Conservation (phyloP, 2,113 vertebrate genomes). For the Gallinago paraguaiae region DNA sequence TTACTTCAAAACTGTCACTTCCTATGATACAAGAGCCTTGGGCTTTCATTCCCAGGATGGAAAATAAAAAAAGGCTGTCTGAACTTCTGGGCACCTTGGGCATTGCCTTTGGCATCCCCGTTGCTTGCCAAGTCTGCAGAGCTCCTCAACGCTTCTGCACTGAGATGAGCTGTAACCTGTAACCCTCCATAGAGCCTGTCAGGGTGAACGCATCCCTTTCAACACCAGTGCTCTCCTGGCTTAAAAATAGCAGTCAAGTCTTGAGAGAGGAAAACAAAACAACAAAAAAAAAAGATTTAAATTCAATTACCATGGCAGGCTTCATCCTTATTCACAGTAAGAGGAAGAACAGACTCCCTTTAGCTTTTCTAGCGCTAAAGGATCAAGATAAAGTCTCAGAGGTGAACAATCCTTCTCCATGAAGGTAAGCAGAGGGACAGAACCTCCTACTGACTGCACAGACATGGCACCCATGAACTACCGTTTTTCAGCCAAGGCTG, state of each 20-base stretch:
- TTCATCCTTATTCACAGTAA: background rate
- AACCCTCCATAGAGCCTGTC: background rate
- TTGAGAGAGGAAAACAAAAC: background rate
- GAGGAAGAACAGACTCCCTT: background rate
- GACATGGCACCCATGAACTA: fast-evolving
- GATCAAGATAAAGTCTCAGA: background rate
- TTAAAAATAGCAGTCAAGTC: background rate
- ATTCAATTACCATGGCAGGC: background rate
- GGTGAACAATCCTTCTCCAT: background rate
- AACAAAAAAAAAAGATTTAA: background rate
- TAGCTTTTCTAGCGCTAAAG: background rate
- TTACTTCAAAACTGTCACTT: slow-evolving; percentile 13
- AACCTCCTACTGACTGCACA: background rate
- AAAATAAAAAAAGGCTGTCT: background rate
- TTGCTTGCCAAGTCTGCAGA: background rate
- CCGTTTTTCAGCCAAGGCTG: background rate
- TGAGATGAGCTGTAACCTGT: background rate
- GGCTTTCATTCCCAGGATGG: background rate
- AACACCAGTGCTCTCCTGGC: background rate
- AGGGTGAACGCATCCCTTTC: background rate
- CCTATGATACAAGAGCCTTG: background rate
- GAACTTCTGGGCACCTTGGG: slow-evolving; percentile 26
- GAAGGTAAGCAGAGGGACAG: background rate
- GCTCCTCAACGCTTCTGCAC: background rate
- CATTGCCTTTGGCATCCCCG: slow-evolving; percentile 15